phyloP scores from a whole-genome alignment of 2,113 vertebrate species.

The Tyrannus savana region DNA sequence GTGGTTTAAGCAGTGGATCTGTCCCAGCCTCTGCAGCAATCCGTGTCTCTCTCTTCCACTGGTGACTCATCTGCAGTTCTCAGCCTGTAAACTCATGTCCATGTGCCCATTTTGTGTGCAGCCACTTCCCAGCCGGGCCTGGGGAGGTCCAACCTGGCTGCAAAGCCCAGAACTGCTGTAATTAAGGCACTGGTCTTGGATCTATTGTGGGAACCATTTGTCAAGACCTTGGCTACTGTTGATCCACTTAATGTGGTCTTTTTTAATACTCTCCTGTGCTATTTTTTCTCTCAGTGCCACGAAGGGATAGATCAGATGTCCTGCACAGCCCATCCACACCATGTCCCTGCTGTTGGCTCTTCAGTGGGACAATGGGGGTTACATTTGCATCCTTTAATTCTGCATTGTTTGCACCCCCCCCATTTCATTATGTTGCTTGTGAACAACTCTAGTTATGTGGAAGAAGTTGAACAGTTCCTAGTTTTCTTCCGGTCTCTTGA shows the following conservation, averaged over 20 bases:
- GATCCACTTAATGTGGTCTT: background rate
- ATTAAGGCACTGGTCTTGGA: background rate
- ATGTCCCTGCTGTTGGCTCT: background rate
- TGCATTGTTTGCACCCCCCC: background rate
- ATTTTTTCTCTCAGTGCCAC: background rate
- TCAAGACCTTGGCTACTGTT: background rate
- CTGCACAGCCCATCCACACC: background rate
- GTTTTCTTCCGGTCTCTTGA: background rate
- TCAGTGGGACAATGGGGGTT: background rate
- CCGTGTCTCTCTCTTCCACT: background rate
- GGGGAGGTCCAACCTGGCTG: background rate
- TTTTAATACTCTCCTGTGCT: background rate
- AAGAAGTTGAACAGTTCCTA: background rate
- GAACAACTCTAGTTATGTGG: accelerated
- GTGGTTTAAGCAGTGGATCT: background rate
- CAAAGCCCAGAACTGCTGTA: background rate
- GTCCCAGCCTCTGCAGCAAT: background rate
- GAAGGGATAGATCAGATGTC: background rate
- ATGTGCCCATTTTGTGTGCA: background rate
- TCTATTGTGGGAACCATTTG: background rate
- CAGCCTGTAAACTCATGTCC: background rate
- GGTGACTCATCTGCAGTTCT: background rate
- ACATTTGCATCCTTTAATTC: background rate
- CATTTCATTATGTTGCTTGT: background rate
- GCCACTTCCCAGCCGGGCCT: background rate